phyloP scores from a whole-genome alignment of 2,888 invertebrate genomes.

The Drosophila siamana region DNA sequence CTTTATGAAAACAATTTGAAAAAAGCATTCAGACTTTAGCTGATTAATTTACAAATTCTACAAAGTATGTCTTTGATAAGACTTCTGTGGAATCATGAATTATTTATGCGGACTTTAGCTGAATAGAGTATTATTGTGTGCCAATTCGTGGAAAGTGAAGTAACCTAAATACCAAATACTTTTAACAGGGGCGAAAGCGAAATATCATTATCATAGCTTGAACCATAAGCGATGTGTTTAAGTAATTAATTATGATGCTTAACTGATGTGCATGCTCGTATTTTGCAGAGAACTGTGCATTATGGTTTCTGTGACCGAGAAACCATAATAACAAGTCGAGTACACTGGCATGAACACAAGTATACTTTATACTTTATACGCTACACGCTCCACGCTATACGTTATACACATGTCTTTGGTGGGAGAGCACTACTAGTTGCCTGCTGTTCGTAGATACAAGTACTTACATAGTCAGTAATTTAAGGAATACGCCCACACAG shows the following conservation, averaged over 20 bases:
- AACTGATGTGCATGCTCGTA: background rate
- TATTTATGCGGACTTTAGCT: too few relatives aligned
- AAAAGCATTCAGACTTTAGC: too few relatives aligned
- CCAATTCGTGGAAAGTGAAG: background rate
- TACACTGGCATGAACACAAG: constrained; percentile 1
- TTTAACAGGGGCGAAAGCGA: background rate
- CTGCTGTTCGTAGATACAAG: constrained; percentile 10
- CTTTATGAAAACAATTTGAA: too few relatives aligned
- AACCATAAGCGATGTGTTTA: background rate
- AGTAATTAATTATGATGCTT: background rate
- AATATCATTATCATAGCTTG: background rate
- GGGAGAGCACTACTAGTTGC: constrained; percentile 15
- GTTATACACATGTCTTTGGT: background rate
- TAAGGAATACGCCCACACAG: constrained; percentile 44
- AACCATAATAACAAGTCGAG: constrained; percentile 14
- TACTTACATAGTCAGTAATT: constrained; percentile 48
- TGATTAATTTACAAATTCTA: too few relatives aligned
- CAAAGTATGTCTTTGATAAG: too few relatives aligned
- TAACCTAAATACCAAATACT: background rate
- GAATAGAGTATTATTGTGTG: too few relatives aligned
- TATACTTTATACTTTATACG: constrained; percentile 13
- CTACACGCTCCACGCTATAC: background rate
- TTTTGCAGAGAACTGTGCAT: constrained; percentile 3
- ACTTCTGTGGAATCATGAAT: too few relatives aligned
- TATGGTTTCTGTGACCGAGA: too few relatives aligned